These are phyloP conservation scores for Macaria notata DNA, from an alignment of 2,888 invertebrate species.

Conservation along the genomic window DNA sequence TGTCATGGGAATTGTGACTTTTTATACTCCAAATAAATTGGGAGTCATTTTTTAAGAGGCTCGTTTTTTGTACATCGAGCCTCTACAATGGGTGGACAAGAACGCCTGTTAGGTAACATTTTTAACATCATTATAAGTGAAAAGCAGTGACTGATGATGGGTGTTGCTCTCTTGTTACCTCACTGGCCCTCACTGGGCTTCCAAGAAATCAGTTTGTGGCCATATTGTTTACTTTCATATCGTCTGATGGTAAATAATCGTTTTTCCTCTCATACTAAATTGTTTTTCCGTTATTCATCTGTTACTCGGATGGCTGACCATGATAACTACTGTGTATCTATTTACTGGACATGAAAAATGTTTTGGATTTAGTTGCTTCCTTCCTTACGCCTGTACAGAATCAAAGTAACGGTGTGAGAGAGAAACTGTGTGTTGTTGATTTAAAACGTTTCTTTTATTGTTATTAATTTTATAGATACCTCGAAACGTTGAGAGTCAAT, in stretches of 20 bases:
- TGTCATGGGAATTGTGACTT: constrained; percentile 76
- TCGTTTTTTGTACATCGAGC: constrained; percentile 67
- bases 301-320: constrained; percentile 10
- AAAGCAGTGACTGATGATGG: constrained; percentile 73
- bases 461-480: no score
- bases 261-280: constrained; percentile 18
- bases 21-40: constrained; percentile 79
- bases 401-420: no score
- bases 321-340: constrained; percentile 11
- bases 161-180: constrained; percentile 41
- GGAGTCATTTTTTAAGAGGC: constrained; percentile 74
- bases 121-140: constrained; percentile 82
- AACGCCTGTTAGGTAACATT: constrained; percentile 77
- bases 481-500: no score
- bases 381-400: neutral
- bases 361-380: neutral
- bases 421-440: neutral
- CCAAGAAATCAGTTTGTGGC: constrained; percentile 38
- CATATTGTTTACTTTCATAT: constrained; percentile 19
- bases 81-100: constrained; percentile 79
- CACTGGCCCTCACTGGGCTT: constrained; percentile 36
- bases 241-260: constrained; percentile 20
- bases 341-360: constrained; percentile 1
- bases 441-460: no score
- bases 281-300: constrained; percentile 19